A percentile compares a stretch with the other conserved stretches of the same genome.
Conservation (phyloP, 64 coral and sea anemone genomes). For the Porites lutea region DNA sequence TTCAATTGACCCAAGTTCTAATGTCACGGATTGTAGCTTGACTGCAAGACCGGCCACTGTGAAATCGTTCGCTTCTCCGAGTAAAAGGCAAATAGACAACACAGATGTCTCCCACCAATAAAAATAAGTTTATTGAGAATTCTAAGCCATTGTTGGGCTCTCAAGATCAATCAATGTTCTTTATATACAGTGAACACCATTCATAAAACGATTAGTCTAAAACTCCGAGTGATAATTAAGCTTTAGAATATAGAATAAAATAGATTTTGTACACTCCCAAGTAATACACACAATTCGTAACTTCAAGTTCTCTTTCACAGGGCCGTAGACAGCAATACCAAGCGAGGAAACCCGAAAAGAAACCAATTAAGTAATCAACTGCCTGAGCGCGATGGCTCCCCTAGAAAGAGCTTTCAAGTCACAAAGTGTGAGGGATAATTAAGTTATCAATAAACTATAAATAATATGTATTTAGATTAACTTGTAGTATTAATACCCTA, state of each 20-base stretch:
- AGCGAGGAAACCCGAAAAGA: background rate
- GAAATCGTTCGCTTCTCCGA: background rate
- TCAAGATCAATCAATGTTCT: constrained; percentile 31
- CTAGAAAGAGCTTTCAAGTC: constrained; percentile 1
- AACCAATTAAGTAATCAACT: background rate
- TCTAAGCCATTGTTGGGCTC: background rate
- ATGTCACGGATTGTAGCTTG: too few species aligned
- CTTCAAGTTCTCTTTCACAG: background rate
- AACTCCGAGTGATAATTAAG: background rate
- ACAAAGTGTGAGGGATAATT: background rate
- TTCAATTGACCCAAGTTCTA: too few species aligned
- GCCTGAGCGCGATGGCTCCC: background rate
- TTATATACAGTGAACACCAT: constrained; percentile 6
- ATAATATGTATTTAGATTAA: constrained; percentile 16
- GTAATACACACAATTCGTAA: constrained; percentile 4
- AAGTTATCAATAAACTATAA: constrained; percentile 23
- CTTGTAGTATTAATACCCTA: background rate
- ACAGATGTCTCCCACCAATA: constrained; percentile 30
- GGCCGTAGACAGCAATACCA: background rate
- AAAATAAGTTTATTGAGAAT: constrained; percentile 56
- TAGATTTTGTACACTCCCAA: constrained; percentile 16
- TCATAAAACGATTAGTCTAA: constrained; percentile 5
- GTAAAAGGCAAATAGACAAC: background rate
- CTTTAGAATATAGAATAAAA: constrained; percentile 37
- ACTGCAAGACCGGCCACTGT: too few species aligned